These are phyloP conservation scores for Pseudococcus longispinus DNA, from an alignment of 2,888 invertebrate species.

Conservation along the genomic window DNA sequence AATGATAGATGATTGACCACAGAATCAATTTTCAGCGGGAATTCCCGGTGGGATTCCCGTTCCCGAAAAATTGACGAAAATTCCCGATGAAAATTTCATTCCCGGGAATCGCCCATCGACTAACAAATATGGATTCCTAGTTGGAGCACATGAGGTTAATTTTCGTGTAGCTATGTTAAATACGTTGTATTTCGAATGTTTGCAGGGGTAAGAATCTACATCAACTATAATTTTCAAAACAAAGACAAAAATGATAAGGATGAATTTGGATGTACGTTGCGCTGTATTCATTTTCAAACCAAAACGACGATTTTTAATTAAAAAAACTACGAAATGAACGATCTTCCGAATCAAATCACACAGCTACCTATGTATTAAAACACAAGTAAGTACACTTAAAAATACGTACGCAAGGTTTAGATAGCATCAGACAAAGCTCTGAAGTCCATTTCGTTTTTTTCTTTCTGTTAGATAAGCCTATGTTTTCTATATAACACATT, in stretches of 20 bases:
- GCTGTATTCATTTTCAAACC: neutral
- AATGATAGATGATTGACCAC: too few relatives aligned
- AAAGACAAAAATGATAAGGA: neutral
- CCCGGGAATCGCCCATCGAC: too few relatives aligned
- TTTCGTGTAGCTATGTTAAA: neutral
- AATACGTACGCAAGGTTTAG: slow-evolving; percentile 52
- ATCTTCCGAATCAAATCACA: neutral
- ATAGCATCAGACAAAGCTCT: slow-evolving; percentile 41
- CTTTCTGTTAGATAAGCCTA: slow-evolving; percentile 50
- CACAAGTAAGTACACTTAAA: neutral
- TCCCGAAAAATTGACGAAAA: too few relatives aligned
- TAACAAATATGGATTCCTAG: too few relatives aligned
- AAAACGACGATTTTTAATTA: neutral
- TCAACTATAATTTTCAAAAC: neutral
- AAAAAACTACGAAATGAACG: neutral
- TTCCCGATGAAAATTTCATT: too few relatives aligned
- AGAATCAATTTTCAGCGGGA: too few relatives aligned
- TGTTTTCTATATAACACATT: slow-evolving; percentile 54
- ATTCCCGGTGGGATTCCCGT: too few relatives aligned
- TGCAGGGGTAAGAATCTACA: neutral
- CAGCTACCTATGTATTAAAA: neutral
- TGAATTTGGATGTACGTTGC: too few relatives aligned
- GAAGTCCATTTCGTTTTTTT: slow-evolving; percentile 43
- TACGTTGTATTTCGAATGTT: neutral
- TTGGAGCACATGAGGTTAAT: neutral